Conservation (phyloP, 2,797 vertebrate genomes). For the Allobates femoralis region DNA sequence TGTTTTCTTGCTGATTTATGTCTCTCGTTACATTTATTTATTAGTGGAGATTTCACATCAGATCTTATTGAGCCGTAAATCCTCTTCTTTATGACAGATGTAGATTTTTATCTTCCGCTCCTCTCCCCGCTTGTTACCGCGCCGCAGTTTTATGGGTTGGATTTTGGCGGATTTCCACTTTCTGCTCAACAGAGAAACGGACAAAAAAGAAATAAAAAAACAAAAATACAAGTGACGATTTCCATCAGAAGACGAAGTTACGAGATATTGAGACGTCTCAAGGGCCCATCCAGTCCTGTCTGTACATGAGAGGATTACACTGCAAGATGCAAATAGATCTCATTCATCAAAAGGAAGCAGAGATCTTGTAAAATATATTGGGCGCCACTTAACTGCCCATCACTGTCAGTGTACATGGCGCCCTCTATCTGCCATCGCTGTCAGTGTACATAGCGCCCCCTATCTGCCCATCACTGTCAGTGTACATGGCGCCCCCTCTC, state of each 20-base stretch:
- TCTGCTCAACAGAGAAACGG: conserved; percentile 10
- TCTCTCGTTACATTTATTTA: conserved; percentile 57
- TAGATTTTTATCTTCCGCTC: conserved; percentile 51
- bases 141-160: conserved; percentile 43
- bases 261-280: background rate
- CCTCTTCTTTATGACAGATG: conserved; percentile 49
- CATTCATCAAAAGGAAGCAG: too few relatives aligned
- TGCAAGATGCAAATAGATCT: too few relatives aligned
- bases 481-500: too few relatives aligned
- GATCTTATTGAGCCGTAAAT: conserved; percentile 48
- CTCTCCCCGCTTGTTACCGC: conserved; percentile 46
- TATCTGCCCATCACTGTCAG: too few relatives aligned
- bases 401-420: too few relatives aligned
- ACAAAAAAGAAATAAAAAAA: background rate
- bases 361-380: too few relatives aligned
- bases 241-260: background rate
- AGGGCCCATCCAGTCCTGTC: background rate
- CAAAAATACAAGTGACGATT: background rate
- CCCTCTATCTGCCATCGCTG: too few relatives aligned
- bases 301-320: background rate
- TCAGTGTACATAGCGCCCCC: too few relatives aligned
- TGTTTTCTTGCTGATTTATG: conserved; percentile 47
- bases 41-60: conserved; percentile 50
- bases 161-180: conserved; percentile 49
- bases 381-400: conserved; percentile 15